Evolutionary conservation across 1,140 invertebrate species (phyloP).

Genomic region (Chironomus striatipennis): DNA sequence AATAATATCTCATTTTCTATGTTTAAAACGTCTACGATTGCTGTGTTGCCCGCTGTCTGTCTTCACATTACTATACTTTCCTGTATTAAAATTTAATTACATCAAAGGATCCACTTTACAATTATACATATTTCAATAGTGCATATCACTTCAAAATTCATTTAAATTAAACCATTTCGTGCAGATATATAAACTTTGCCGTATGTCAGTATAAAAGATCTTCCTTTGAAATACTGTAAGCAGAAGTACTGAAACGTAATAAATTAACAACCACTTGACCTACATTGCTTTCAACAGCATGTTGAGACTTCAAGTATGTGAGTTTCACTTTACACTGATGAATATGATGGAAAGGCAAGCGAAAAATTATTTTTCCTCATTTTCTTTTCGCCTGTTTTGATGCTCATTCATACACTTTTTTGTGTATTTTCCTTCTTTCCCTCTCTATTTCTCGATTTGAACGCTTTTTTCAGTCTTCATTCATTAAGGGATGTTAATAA

Average conservation of each 20-base stretch:
- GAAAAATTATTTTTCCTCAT: background rate
- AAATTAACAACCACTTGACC: constrained; percentile 23
- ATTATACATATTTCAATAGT: background rate
- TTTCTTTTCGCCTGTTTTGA: background rate
- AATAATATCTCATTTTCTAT: too few relatives aligned
- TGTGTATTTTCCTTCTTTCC: too few relatives aligned
- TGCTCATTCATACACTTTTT: background rate
- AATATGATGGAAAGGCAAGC: background rate
- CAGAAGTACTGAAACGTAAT: constrained; percentile 12
- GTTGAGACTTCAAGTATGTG: constrained; percentile 7
- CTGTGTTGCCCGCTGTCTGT: background rate
- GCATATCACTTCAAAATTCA: constrained; percentile 7
- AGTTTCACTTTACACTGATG: constrained; percentile 12
- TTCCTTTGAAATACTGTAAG: background rate
- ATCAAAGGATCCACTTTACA: background rate
- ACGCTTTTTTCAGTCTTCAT: too few relatives aligned
- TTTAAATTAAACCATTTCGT: constrained; percentile 5
- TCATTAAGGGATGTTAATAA: too few relatives aligned
- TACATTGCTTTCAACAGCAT: constrained; percentile 18
- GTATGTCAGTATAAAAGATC: background rate
- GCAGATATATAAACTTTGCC: background rate
- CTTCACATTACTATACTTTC: constrained; percentile 1
- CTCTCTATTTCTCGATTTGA: too few relatives aligned
- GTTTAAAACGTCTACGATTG: too few relatives aligned
- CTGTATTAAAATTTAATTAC: constrained; percentile 9